A percentile compares a stretch with the other conserved stretches of the same genome.
These are phyloP conservation scores for Thera britannica DNA, from an alignment of 2,888 invertebrate species.

Conservation along the genomic window DNA sequence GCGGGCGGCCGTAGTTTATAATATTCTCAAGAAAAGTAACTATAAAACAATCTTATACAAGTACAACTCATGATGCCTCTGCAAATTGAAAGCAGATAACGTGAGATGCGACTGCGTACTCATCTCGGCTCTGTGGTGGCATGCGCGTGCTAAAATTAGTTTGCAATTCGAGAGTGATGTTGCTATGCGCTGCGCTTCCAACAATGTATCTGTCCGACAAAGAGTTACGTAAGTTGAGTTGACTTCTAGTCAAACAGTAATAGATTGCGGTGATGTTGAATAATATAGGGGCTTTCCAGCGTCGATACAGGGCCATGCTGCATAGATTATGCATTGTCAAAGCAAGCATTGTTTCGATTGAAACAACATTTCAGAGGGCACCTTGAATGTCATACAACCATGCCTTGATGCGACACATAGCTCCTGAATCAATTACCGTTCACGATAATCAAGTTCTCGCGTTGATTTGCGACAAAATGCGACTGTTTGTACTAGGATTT, in stretches of 20 bases:
- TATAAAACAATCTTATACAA: no score
- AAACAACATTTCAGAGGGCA: not conserved
- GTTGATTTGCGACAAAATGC: not conserved
- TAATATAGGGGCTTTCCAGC: conserved; percentile 6
- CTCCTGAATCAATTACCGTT: not conserved
- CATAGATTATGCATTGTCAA: not conserved
- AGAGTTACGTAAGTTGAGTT: conserved; percentile 18
- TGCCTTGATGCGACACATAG: not conserved
- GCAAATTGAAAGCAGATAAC: not conserved
- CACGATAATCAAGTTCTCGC: not conserved
- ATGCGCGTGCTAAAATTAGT: conserved; percentile 29
- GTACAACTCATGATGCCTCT: no score
- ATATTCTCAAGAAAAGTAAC: no score
- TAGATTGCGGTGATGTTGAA: not conserved
- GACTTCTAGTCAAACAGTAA: not conserved
- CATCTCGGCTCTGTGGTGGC: conserved; percentile 12
- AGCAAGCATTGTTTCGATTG: not conserved
- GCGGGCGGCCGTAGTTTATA: no score
- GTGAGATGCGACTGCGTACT: conserved; percentile 1
- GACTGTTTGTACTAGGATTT: not conserved
- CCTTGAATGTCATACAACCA: not conserved
- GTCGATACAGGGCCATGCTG: not conserved
- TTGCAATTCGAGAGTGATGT: conserved; percentile 18
- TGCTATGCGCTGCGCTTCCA: conserved; percentile 20
- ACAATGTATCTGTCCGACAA: conserved; percentile 3